Base-by-base conservation (phyloP, 1,140 invertebrate species). In the Diabrotica undecimpunctata region DNA sequence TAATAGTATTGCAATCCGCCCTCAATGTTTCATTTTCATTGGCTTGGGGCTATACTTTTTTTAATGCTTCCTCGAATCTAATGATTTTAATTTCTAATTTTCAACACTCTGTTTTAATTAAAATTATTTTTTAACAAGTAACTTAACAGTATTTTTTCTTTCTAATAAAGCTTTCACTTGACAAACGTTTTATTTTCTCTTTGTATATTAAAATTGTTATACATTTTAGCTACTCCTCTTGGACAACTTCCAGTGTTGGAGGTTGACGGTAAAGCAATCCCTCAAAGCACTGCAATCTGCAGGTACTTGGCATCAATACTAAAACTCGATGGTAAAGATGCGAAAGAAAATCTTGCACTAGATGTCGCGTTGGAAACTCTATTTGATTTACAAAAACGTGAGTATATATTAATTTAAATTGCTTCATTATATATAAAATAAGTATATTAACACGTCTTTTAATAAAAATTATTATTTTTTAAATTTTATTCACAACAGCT, bases 161-260 rank as follows among this genome's bases (percentile, higher is more conserved):
- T n/a, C n/a, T n/a, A n/a, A n/a, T n/a, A n/a, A n/a, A n/a, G n/a
- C n/a, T n/a, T n/a, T n/a, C n/a, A n/a, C n/a, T n/a, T n/a, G n/a
- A n/a, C n/a, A n/a, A n/a, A n/a, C n/a, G 4, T 25, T 25, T 25
- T 25, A 2, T 1, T 25, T 25, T 2, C 25, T 2, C 25, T 4
- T 4, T 25, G 25, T 12, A 51, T 12, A 51, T 11, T 12, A 51
- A 51, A 51, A 51, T 12, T 51, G 1, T 12, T 51, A 11, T 51
- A 51, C 5, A 12, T 51, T 51, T 5, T 10, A 51, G 12, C 12
- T 11, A 11, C 9, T 4, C 90, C 90, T 35, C 90, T 87, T 78
- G 89, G 89, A 10, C 86, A 90, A 77, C 77, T 91, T 52, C 91
- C 91, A 0, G 80, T 91, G 6, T 76, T 93, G 57, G 87, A 89